These are phyloP conservation scores for Daubentonia madagascariensis DNA, from an alignment of 2,113 vertebrate genomes.

Conservation along the genomic window DNA sequence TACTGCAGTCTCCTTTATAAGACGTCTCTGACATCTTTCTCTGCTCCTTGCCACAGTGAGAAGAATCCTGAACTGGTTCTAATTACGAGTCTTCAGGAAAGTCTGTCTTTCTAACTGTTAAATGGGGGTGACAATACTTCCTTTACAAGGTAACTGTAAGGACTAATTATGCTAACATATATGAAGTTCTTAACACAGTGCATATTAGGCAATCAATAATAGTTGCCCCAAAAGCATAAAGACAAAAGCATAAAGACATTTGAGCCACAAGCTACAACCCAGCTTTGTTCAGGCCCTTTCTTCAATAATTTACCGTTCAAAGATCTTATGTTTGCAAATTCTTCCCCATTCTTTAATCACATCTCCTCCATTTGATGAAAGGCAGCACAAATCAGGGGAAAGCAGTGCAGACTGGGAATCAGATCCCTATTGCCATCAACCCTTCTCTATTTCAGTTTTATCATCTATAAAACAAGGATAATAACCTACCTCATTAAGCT, in stretches of 20 bases:
- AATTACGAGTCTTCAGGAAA: background rate
- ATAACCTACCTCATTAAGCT: background rate
- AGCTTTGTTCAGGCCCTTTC: background rate
- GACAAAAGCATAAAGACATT: background rate
- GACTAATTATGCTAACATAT: constrained; percentile 23
- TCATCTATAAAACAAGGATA: background rate
- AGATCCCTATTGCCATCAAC: background rate
- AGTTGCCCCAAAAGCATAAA: background rate
- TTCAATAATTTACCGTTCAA: constrained; percentile 4
- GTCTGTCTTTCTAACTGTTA: constrained; percentile 15
- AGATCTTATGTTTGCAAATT: background rate
- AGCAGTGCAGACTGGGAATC: background rate
- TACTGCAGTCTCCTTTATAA: constrained; percentile 40
- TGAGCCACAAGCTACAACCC: background rate
- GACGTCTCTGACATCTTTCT: constrained; percentile 34
- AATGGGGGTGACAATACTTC: background rate
- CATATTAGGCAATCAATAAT: background rate
- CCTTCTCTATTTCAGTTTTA: constrained; percentile 22
- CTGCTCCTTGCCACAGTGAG: background rate
- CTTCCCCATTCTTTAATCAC: background rate
- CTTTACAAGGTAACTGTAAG: background rate
- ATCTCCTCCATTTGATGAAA: background rate
- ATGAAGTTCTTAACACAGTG: background rate
- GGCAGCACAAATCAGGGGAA: background rate
- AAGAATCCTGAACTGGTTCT: background rate